Evolutionary conservation across 2,113 vertebrate genomes (phyloP), one percentile per base, ranked within the genome.

Genomic region (Micronycteris hirsuta): DNA sequence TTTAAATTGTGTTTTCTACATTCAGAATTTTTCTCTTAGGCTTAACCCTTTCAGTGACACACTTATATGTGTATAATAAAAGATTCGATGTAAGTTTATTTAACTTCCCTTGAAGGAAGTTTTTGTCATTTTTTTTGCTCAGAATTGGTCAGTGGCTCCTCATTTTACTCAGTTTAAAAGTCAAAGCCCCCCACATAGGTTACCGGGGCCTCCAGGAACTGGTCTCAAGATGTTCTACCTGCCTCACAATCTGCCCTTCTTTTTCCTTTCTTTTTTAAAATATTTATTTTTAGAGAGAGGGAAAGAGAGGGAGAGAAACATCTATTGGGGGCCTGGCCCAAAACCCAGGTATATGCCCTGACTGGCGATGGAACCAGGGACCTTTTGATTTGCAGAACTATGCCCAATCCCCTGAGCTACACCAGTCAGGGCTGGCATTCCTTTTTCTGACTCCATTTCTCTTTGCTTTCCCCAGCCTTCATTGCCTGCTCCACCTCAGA

Each of bases 21-120:
- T 81, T 58, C 33, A 67, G 49, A 80, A 70, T 82, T 95, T 93
- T 33, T 31, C 56, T 45, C 52, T 81, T 41, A 78, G 68, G 36
- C 10, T 91, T 93, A 93, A 43, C 36, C 38, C n/a, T 24, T 94
- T 93, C 45, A 83, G 61, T 84, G 74, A 89, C 47, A 84, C 77
- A 76, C 41, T 63, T 43, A 22, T 63, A 88, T 77, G 10, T 93
- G 81, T 81, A 31, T 90, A 68, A 74, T 89, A 85, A 91, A 95
- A 41, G 19, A n/a, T 87, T 92, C 76, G n/a, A 33, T 88, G 6
- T 20, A 68, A 58, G 22, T 56, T 83, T 82, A 73, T 70, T 91
- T 41, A 26, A 61, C 58, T 20, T 4, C 47, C n/a, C 7, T 28
- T 15, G 15, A 77, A 54, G 36, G 49, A 85, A 70, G n/a, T 68